Conservation (phyloP, 1,140 invertebrate species). For the Drosophila sp. region DNA sequence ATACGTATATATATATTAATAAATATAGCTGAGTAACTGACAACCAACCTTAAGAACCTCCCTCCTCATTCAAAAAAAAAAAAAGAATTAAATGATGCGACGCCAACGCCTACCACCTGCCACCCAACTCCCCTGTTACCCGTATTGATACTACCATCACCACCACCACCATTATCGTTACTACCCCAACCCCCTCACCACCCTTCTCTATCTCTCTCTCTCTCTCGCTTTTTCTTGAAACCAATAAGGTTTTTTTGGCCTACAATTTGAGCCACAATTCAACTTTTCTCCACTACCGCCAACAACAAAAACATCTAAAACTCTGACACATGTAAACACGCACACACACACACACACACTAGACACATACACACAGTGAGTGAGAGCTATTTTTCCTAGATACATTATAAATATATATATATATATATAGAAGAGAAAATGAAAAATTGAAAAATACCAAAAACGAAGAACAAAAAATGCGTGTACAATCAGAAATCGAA, state of each 20-base stretch:
- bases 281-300: background rate
- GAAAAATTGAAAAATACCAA: slow-evolving; percentile 37
- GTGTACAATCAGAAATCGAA: slow-evolving; percentile 8
- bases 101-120: background rate
- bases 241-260: slow-evolving; percentile 1
- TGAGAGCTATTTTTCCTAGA: slow-evolving; percentile 62
- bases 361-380: slow-evolving; percentile 20
- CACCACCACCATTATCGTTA: background rate
- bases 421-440: slow-evolving; percentile 68
- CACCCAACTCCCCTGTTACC: background rate
- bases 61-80: background rate
- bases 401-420: slow-evolving; percentile 83
- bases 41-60: slow-evolving; percentile 54
- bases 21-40: slow-evolving; percentile 76
- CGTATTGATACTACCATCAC: background rate
- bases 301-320: background rate
- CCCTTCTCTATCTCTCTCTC: background rate
- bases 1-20: slow-evolving; percentile 41
- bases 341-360: slow-evolving; percentile 25
- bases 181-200: background rate
- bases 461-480: slow-evolving; percentile 10
- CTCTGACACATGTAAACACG: slow-evolving; percentile 18
- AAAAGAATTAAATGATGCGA: background rate
- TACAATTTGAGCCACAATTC: slow-evolving; percentile 9
- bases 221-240: background rate